A percentile compares a stretch with the other conserved stretches of the same genome.
These are phyloP conservation scores for Pachycephus smyrnensis DNA, from an alignment of 2,888 invertebrate species.

Conservation along the genomic window DNA sequence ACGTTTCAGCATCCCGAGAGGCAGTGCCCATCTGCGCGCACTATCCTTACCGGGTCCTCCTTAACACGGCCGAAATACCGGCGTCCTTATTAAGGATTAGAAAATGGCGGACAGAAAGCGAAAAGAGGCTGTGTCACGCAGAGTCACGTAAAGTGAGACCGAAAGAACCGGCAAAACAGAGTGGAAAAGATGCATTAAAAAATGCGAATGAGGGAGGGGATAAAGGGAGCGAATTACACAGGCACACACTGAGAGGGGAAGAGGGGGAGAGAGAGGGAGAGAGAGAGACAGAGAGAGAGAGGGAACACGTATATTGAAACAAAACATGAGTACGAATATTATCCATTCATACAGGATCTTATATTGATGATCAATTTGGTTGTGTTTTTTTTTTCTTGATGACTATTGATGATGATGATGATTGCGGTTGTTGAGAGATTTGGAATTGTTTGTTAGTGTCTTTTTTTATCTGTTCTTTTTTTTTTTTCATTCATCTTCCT, in stretches of 20 bases:
- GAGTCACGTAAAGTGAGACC: conserved; percentile 27
- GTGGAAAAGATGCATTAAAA: conserved; percentile 27
- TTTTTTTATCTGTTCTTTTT: conserved; percentile 42
- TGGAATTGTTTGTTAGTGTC: conserved; percentile 59
- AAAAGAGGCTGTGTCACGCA: conserved; percentile 31
- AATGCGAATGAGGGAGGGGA: conserved; percentile 28
- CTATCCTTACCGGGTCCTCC: conserved; percentile 14
- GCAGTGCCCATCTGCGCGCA: conserved; percentile 12
- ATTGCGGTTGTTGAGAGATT: conserved; percentile 65
- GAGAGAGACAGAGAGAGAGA: conserved; percentile 23
- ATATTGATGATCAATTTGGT: conserved; percentile 25
- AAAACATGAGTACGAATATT: conserved; percentile 58
- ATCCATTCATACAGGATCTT: conserved; percentile 41
- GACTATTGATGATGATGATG: conserved; percentile 58
- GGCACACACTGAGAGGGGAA: conserved; percentile 30
- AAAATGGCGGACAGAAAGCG: conserved; percentile 31
- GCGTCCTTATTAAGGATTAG: conserved; percentile 41
- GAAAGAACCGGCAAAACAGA: conserved; percentile 17
- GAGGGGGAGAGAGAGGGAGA: conserved; percentile 21
- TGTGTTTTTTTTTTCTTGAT: conserved; percentile 42
- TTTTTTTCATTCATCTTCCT: conserved; percentile 30
- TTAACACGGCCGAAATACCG: conserved; percentile 19
- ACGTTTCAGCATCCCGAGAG: conserved; percentile 63
- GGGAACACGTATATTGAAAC: conserved; percentile 60
- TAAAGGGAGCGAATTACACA: conserved; percentile 15